phyloP scores from a whole-genome alignment of 2,888 invertebrate genomes.

The Cantharis nigra region DNA sequence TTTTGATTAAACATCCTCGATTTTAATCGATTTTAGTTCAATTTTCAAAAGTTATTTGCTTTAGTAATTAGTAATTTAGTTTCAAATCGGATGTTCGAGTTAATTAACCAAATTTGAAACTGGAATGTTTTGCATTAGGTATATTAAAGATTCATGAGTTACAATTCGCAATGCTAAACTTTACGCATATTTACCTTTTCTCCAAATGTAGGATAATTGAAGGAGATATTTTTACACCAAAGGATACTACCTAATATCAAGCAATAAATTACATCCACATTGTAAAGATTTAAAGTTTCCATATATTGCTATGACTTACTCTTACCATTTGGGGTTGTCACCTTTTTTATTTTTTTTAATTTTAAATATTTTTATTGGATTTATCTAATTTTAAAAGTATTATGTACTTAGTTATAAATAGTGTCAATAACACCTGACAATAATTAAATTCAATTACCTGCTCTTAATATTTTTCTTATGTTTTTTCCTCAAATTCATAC shows the following conservation, averaged over 20 bases:
- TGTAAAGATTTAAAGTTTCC: too few relatives aligned
- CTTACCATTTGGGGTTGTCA: too few relatives aligned
- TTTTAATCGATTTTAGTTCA: background rate
- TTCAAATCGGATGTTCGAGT: background rate
- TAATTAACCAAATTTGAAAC: background rate
- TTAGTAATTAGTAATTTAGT: background rate
- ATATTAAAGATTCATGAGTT: slow-evolving; percentile 4
- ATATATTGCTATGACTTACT: too few relatives aligned
- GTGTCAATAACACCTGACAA: too few relatives aligned
- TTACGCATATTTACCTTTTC: background rate
- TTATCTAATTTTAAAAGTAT: too few relatives aligned
- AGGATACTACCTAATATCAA: background rate
- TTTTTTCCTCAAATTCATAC: background rate
- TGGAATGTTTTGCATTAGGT: background rate
- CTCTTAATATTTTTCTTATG: too few relatives aligned
- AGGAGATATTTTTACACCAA: background rate
- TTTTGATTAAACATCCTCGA: background rate
- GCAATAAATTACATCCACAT: background rate
- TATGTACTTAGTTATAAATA: too few relatives aligned
- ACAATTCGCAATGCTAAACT: background rate
- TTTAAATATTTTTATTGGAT: too few relatives aligned
- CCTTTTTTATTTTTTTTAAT: too few relatives aligned
- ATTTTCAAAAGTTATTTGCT: slow-evolving; percentile 2
- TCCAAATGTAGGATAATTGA: background rate
- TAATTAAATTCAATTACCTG: too few relatives aligned